phyloP scores from a whole-genome alignment of 2,888 invertebrate species.

The Hyposoter didymator region DNA sequence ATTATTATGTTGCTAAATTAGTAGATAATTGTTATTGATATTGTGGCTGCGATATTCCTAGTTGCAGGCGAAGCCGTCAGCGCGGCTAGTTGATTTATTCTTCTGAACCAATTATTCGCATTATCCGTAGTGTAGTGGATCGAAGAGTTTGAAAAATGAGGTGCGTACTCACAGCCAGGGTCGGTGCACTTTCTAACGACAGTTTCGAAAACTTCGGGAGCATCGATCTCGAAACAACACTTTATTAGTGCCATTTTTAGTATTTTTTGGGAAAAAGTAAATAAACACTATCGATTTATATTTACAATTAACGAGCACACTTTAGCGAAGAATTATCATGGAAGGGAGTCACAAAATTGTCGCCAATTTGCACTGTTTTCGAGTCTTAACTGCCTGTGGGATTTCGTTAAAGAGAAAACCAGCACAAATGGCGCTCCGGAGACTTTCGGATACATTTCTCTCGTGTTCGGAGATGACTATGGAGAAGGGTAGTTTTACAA shows the following conservation, averaged over 20 bases:
- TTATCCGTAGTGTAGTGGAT: neutral
- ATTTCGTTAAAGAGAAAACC: neutral
- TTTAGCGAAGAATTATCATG: neutral
- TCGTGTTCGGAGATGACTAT: constrained; percentile 16
- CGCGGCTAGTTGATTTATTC: neutral
- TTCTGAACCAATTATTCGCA: neutral
- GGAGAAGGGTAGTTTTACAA: constrained; percentile 33
- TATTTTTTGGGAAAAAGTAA: neutral
- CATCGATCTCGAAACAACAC: constrained; percentile 92
- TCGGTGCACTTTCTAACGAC: constrained; percentile 93
- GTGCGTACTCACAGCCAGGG: constrained; percentile 91
- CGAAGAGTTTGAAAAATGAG: neutral
- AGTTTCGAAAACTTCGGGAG: constrained; percentile 90
- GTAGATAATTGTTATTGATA: too few species aligned
- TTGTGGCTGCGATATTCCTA: too few species aligned
- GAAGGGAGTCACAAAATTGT: neutral
- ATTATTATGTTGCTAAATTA: too few species aligned
- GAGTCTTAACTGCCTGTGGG: neutral
- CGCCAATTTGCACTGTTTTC: constrained; percentile 1
- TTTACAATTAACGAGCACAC: neutral
- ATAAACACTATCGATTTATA: neutral
- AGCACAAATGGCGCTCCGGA: neutral
- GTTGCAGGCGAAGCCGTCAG: too few species aligned
- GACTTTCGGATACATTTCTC: constrained; percentile 7
- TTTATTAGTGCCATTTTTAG: constrained; percentile 88